Percentiles rank a stretch among this genome's conserved stretches.
Conservation (phyloP, 2,113 vertebrate genomes). For the Leptosomus discolor region DNA sequence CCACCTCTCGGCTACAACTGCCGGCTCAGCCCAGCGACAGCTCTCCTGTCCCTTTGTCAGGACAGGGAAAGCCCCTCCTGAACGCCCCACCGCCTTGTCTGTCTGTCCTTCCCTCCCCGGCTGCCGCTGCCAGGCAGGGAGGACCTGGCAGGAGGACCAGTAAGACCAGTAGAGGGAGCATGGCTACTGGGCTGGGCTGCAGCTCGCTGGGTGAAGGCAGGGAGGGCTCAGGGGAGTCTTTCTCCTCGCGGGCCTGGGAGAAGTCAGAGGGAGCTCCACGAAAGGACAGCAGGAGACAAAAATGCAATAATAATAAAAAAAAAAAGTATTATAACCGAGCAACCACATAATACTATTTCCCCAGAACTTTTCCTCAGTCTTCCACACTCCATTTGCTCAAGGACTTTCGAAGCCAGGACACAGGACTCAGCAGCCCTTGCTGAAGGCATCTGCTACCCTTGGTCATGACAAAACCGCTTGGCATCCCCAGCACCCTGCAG, state of each 20-base stretch:
- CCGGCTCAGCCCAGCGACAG: not conserved
- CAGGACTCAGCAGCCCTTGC: not conserved
- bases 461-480: not conserved
- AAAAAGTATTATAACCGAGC: not conserved
- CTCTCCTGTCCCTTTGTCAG: not conserved
- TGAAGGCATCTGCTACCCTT: not conserved
- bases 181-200: not conserved
- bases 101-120: not conserved
- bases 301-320: fast-evolving
- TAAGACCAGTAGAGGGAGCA: conserved; percentile 29
- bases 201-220: not conserved
- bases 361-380: not conserved
- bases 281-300: not conserved
- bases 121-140: not conserved
- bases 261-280: not conserved
- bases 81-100: fast-evolving
- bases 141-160: not conserved
- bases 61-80: not conserved
- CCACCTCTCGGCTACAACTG: not conserved
- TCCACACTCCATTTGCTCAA: not conserved
- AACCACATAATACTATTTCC: not conserved
- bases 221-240: fast-evolving
- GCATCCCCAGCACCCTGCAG: not conserved
- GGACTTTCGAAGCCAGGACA: not conserved
- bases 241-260: not conserved